Evolutionary conservation across 2,113 vertebrate species (phyloP).

Genomic region (Rhabdornis inornatus): DNA sequence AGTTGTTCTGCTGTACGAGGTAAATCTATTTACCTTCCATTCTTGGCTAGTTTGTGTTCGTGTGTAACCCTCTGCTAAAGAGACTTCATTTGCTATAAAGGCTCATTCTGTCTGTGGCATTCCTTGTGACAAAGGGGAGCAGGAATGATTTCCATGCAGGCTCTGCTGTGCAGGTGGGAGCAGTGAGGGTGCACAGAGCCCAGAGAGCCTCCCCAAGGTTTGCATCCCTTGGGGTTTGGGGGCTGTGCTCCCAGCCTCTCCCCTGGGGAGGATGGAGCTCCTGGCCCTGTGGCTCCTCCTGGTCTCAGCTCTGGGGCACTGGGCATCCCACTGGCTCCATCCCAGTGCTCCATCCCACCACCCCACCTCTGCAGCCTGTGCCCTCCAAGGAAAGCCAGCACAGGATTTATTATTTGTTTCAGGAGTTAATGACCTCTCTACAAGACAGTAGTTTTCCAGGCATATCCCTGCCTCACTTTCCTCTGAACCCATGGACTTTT

Average conservation of each 20-base stretch:
- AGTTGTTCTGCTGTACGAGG: background rate
- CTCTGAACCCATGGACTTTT: background rate
- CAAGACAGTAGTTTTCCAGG: background rate
- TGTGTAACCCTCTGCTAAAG: background rate
- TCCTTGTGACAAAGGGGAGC: accelerated
- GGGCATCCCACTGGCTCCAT: background rate
- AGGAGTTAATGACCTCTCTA: background rate
- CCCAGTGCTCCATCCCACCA: background rate
- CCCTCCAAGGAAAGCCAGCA: background rate
- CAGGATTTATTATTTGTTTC: background rate
- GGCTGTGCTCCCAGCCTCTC: background rate
- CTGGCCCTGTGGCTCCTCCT: background rate
- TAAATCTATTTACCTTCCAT: background rate
- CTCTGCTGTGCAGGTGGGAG: accelerated
- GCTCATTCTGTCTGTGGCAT: accelerated
- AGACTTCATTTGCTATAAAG: background rate
- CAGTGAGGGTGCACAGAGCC: background rate
- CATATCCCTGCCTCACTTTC: background rate
- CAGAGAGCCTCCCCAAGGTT: background rate
- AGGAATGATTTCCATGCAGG: background rate
- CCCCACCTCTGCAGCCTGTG: background rate
- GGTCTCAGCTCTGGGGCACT: no score
- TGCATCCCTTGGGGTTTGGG: accelerated
- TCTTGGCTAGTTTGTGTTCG: background rate
- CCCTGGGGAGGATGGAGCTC: background rate